Evolutionary conservation across 2,888 invertebrate genomes (phyloP).

Genomic region (Tetranychus truncatus): DNA sequence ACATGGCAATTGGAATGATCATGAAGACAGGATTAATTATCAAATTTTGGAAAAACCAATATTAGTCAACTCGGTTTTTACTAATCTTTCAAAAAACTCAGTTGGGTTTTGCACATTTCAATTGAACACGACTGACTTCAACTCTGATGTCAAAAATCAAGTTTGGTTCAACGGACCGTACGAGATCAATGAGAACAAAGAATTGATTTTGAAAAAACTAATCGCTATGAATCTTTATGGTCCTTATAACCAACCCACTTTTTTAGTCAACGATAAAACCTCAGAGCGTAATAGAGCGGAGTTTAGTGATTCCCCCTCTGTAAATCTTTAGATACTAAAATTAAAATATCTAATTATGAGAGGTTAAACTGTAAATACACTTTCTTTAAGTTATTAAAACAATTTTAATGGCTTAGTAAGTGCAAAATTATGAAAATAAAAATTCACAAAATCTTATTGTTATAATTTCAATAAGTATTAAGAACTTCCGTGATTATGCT

Average conservation of each 20-base stretch:
- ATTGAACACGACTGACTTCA: conserved; percentile 17
- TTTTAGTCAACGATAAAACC: background rate
- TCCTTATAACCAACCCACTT: background rate
- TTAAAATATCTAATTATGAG: background rate
- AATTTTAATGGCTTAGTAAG: background rate
- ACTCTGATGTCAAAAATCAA: conserved; percentile 20
- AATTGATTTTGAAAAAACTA: conserved; percentile 16
- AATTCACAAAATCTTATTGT: background rate
- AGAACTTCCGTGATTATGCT: background rate
- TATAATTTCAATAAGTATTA: background rate
- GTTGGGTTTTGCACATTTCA: conserved; percentile 20
- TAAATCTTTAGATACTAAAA: background rate
- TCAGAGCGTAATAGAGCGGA: no score
- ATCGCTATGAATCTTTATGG: conserved; percentile 15
- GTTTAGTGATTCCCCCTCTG: no score
- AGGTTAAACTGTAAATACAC: background rate
- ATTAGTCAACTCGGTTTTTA: conserved; percentile 16
- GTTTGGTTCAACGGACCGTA: conserved; percentile 18
- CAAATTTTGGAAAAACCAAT: conserved; percentile 15
- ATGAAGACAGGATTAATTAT: background rate
- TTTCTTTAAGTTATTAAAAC: background rate
- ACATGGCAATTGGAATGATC: conserved; percentile 8
- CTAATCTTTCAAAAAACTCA: conserved; percentile 14
- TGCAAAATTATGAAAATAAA: background rate
- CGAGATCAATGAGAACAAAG: conserved; percentile 2